These are phyloP conservation scores for Junonia oenone DNA, from an alignment of 2,888 invertebrate genomes.

Conservation along the genomic window DNA sequence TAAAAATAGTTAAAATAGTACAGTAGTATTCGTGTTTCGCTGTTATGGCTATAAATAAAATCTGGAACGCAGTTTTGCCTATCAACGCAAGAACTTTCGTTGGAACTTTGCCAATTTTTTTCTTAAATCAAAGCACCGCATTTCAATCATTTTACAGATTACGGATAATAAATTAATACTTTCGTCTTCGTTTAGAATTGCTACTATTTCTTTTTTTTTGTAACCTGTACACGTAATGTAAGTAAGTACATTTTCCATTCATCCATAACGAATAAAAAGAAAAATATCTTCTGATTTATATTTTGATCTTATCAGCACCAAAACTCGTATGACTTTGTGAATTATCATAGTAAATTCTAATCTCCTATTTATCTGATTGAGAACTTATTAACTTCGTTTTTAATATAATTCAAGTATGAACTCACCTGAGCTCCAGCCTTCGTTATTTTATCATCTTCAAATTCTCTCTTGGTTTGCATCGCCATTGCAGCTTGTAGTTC, in stretches of 20 bases:
- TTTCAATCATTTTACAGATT: not conserved
- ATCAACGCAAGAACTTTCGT: conserved; percentile 18
- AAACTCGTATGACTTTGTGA: too few relatives aligned
- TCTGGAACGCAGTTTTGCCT: conserved; percentile 27
- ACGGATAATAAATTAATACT: not conserved
- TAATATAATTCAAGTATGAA: too few relatives aligned
- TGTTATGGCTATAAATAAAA: conserved; percentile 29
- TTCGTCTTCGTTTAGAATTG: not conserved
- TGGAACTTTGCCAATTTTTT: conserved; percentile 20
- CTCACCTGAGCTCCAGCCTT: conserved; percentile 76
- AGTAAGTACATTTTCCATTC: too few relatives aligned
- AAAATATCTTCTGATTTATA: too few relatives aligned
- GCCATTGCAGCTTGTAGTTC: conserved; percentile 83
- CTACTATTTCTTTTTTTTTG: not conserved
- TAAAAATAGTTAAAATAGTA: conserved; percentile 8
- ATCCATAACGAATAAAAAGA: too few relatives aligned
- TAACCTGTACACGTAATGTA: too few relatives aligned
- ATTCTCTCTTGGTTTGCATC: conserved; percentile 77
- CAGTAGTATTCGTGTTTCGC: conserved; percentile 2
- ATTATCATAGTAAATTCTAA: too few relatives aligned
- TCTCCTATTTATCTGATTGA: too few relatives aligned
- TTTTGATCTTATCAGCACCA: too few relatives aligned
- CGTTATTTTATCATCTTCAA: conserved; percentile 70
- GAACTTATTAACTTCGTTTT: too few relatives aligned
- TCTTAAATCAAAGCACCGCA: not conserved